These are phyloP conservation scores for Reinhardtius hippoglossoides DNA, from an alignment of 2,113 vertebrate genomes.

Conservation along the genomic window DNA sequence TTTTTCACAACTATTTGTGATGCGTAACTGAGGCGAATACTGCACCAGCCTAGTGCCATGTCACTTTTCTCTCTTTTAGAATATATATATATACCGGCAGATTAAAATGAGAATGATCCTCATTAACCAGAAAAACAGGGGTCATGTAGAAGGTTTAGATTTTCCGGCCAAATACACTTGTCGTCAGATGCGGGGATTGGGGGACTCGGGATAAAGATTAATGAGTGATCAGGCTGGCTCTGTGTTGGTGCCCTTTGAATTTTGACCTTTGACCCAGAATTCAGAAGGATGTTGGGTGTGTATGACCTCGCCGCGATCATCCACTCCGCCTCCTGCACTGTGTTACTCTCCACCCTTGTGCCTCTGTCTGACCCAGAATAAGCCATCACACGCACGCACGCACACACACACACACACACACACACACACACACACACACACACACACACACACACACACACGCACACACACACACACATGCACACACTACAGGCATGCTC, in stretches of 20 bases:
- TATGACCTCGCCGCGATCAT: constrained; percentile 60
- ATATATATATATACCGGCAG: not conserved
- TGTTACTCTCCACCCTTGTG: constrained; percentile 43
- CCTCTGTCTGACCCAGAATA: constrained; percentile 50
- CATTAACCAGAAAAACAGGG: constrained; percentile 27
- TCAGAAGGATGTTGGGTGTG: constrained; percentile 65
- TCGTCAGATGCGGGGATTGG: constrained; percentile 44
- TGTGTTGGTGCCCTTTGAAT: constrained; percentile 65
- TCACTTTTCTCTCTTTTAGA: too few species aligned
- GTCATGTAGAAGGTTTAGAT: constrained; percentile 41
- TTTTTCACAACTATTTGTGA: constrained; percentile 10
- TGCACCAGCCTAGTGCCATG: not conserved
- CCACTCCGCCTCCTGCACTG: constrained; percentile 39
- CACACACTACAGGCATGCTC: constrained; percentile 24
- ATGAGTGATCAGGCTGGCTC: constrained; percentile 42
- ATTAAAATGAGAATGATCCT: constrained; percentile 28
- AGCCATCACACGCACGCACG: constrained; percentile 60
- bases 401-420: not conserved
- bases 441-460: constrained; percentile 12
- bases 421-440: constrained; percentile 27
- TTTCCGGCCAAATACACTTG: constrained; percentile 40
- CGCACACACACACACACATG: not conserved
- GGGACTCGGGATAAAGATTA: constrained; percentile 63
- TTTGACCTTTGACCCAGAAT: constrained; percentile 68
- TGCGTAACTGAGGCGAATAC: constrained; percentile 4